A percentile compares a stretch with the other conserved stretches of the same genome.
These are phyloP conservation scores for Gibbula magus DNA, from an alignment of 2,888 invertebrate species.

Conservation along the genomic window DNA sequence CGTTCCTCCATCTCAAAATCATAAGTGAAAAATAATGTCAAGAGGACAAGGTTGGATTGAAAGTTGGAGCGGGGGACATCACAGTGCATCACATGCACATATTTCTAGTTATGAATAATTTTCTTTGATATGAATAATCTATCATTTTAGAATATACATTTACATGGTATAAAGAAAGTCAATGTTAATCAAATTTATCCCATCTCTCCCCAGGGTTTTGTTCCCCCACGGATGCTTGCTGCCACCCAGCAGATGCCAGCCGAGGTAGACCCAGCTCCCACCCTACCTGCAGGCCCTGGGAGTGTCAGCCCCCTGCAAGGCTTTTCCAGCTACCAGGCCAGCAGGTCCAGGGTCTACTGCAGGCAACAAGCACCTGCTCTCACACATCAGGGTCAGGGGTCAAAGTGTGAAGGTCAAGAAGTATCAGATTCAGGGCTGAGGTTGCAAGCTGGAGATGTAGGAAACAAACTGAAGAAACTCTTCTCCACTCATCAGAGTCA, in stretches of 20 bases:
- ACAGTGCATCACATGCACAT: too few relatives aligned
- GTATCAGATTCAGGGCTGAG: background rate
- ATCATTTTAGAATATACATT: too few relatives aligned
- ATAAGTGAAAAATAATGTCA: too few relatives aligned
- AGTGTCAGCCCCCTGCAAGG: background rate
- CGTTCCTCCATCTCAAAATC: too few relatives aligned
- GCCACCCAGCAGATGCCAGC: slow-evolving; percentile 16
- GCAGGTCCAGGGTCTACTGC: background rate
- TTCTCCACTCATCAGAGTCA: too few relatives aligned
- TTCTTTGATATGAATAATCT: too few relatives aligned
- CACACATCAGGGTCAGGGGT: background rate
- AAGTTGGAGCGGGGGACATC: too few relatives aligned
- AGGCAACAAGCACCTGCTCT: background rate
- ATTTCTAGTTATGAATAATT: too few relatives aligned
- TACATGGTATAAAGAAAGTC: background rate
- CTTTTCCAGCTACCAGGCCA: background rate
- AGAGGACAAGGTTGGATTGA: too few relatives aligned
- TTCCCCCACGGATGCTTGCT: slow-evolving; percentile 52
- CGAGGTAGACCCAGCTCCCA: background rate
- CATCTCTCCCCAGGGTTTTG: slow-evolving; percentile 50
- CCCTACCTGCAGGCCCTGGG: background rate
- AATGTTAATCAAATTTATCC: background rate
- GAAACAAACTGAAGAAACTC: too few relatives aligned
- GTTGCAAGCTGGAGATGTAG: too few relatives aligned
- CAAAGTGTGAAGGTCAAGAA: background rate